Conservation (phyloP, 2,113 vertebrate genomes). For the Lophotis ruficrista region DNA sequence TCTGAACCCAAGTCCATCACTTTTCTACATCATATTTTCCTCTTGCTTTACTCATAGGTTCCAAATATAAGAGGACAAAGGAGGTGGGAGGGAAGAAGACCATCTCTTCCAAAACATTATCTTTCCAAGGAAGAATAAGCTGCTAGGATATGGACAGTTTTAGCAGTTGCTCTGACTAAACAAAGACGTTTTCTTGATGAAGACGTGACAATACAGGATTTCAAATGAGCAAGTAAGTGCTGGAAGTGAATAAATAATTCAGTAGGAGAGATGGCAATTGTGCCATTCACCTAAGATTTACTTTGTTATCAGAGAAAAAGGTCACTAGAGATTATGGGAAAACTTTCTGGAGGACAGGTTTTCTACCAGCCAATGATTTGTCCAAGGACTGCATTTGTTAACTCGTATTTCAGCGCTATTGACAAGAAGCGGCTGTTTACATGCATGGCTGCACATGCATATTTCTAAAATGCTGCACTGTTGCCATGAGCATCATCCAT, state of each 20-base stretch:
- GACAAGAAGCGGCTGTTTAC: background rate
- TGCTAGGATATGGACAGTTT: background rate
- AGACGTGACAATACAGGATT: background rate
- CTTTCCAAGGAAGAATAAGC: background rate
- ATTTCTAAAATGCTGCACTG: background rate
- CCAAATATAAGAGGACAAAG: background rate
- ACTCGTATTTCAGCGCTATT: background rate
- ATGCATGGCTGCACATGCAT: background rate
- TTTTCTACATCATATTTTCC: background rate
- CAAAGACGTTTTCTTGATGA: background rate
- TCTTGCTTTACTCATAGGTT: background rate
- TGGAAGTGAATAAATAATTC: constrained; percentile 41
- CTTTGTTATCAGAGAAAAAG: background rate
- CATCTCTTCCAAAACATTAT: background rate
- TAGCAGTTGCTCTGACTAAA: background rate
- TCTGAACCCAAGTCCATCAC: background rate
- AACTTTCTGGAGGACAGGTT: background rate
- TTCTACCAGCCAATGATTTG: background rate
- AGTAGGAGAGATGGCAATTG: background rate
- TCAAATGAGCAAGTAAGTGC: background rate
- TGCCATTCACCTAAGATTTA: background rate
- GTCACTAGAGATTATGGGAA: background rate
- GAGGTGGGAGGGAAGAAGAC: background rate
- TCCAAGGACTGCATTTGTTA: background rate
- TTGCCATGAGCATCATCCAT: background rate